Base-by-base conservation (phyloP, 2,113 vertebrate genomes). In the Cyanoliseus patagonus region DNA sequence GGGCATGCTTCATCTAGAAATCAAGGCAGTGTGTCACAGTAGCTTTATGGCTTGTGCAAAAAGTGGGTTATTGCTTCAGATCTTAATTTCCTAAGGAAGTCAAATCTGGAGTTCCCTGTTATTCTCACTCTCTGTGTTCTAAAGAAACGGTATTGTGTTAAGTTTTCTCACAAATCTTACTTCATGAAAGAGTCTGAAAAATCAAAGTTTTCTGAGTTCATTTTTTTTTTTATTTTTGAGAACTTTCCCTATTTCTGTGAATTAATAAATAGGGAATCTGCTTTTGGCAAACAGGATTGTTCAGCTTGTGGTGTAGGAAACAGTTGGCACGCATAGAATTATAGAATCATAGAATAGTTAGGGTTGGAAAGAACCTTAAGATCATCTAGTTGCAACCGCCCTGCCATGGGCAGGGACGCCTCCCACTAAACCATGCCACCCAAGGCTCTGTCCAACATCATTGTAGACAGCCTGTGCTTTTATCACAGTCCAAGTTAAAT, bases 1-100 rank as follows among this genome's bases (percentile, higher is more conserved):
- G 83, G 73, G n/a, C 67, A 35, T 20, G 41, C 13, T 68, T 57
- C 0, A 0, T 69, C 19, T 86, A 42, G 66, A 82, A 93, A 91
- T 92, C 47, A 95, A 96, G 80, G 57, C 88, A 91, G 17, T 62
- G 35, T 95, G 80, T 88, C 74, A 92, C 61, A 80, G 59, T 61
- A 88, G 88, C 52, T 93, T 81, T 88, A 55, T 49, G 31, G 41
- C 44, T 79, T 82, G 41, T 57, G 35, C 35, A 83, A 76, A 44
- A 88, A 63, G 22, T 92, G 72, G 52, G 80, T 94, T 95, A 92
- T 79, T 95, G 70, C 83, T 91, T 95, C 6, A 6, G 70, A 62
- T 83, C 44, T 82, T 27, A 83, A 64, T 6, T 75, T 93, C 51
- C 86, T 79, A 46, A 62, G 70, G 52, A 88, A 84, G 77, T 69